These are phyloP conservation scores for Polyodon spathula DNA, from an alignment of 2,113 vertebrate species.

Conservation along the genomic window DNA sequence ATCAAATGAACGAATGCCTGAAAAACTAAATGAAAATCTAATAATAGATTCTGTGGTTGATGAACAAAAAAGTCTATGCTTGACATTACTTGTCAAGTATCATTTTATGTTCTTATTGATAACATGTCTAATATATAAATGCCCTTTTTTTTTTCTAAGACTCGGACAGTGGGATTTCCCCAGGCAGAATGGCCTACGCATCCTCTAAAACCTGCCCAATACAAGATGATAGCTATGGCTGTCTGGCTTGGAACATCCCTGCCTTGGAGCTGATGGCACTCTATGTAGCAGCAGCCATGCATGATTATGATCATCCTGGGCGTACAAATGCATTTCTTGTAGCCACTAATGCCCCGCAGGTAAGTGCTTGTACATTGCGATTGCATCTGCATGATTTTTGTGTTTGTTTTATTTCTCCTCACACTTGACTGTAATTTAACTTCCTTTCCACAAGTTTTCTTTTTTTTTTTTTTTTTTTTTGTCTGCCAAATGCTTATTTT, in stretches of 20 bases:
- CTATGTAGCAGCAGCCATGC: slow-evolving; percentile 97
- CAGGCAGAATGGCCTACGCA: slow-evolving; percentile 65
- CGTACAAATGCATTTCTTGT: slow-evolving; percentile 95
- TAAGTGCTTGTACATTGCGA: slow-evolving; percentile 33
- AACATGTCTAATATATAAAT: background rate
- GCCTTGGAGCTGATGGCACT: slow-evolving; percentile 95
- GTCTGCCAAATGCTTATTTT: too few relatives aligned
- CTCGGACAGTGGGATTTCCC: slow-evolving; percentile 61
- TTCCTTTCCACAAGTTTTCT: too few relatives aligned
- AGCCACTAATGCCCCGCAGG: slow-evolving; percentile 94
- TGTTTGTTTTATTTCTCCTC: background rate
- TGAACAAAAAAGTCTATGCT: too few relatives aligned
- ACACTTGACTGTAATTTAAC: too few relatives aligned
- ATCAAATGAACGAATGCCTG: too few relatives aligned
- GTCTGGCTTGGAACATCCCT: slow-evolving; percentile 85
- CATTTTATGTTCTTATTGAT: background rate
- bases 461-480: too few relatives aligned
- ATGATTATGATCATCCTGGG: slow-evolving; percentile 95
- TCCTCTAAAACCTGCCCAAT: slow-evolving; percentile 79
- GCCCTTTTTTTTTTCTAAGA: slow-evolving; percentile 50
- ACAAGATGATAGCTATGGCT: slow-evolving; percentile 80
- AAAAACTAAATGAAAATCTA: too few relatives aligned
- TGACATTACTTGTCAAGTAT: too few relatives aligned
- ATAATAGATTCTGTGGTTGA: too few relatives aligned
- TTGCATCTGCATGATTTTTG: background rate